These are phyloP conservation scores for Drosophila pectinifera DNA, from an alignment of 1,140 invertebrate genomes.

Conservation along the genomic window DNA sequence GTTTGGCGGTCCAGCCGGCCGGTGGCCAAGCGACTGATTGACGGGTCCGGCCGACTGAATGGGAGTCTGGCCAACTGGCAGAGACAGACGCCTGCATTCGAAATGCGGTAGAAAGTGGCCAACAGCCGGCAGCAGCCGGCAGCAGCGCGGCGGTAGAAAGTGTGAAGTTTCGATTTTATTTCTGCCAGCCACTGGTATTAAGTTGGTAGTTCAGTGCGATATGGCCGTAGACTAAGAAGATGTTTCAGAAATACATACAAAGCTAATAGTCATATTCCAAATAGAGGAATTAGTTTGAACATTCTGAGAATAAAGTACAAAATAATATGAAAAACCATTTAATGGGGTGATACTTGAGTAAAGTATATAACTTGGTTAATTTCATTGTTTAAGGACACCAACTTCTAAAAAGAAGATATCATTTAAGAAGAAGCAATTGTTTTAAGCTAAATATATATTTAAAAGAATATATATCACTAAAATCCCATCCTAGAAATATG, in stretches of 20 bases:
- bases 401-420: too few relatives aligned
- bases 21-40: conserved; percentile 23
- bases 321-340: too few relatives aligned
- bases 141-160: conserved; percentile 50
- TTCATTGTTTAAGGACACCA: too few relatives aligned
- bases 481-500: too few relatives aligned
- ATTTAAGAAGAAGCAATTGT: too few relatives aligned
- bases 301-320: too few relatives aligned
- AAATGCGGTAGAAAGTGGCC: conserved; percentile 60
- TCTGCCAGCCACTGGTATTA: conserved; percentile 31
- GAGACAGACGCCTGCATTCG: conserved; percentile 49
- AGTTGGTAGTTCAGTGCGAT: conserved; percentile 10
- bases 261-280: neutral
- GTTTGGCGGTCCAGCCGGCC: conserved; percentile 33
- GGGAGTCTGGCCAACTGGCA: conserved; percentile 36
- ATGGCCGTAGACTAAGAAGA: conserved; percentile 2
- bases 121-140: conserved; percentile 25
- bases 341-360: too few relatives aligned
- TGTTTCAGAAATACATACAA: neutral
- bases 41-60: conserved; percentile 33
- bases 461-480: too few relatives aligned
- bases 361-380: too few relatives aligned
- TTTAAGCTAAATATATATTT: too few relatives aligned
- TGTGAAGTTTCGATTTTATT: conserved; percentile 55
- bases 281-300: too few relatives aligned